Evolutionary conservation across 1,140 invertebrate species (phyloP), one percentile per base, ranked within the genome.

Genomic region (Sitodiplosis mosellana): DNA sequence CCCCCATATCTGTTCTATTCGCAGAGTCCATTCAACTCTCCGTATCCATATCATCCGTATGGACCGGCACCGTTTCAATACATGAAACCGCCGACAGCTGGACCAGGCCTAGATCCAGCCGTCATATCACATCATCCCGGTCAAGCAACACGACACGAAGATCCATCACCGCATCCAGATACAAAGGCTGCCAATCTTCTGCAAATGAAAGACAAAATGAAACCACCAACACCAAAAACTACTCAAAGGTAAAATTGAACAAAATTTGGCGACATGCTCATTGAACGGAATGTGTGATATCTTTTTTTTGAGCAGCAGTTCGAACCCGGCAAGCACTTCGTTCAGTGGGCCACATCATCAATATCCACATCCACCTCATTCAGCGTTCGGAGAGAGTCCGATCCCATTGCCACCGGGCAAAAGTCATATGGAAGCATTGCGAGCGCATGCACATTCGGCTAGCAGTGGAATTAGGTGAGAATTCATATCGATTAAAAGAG

Each of bases 341-440:
- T 58, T 59, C 5, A 57, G 36, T 38, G 17, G 56, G 12, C 60
- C 56, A 10, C 63, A 64, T 57, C 61, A 59, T 0, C 57, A 58
- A 15, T 51, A 64, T 50, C 56, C 51, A 53, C 64, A 64, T 56
- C 57, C 58, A 15, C 60, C 57, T 40, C 58, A 62, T 46, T 51
- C 54, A 6, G 59, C 60, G 6, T 58, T 57, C 1, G 59, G 61
- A 46, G 61, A 64, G 44, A 59, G 60, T 49, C 57, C 54, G n/a
- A 38, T 57, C 56, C 43, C 50, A 38, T 57, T 48, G 11, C 56
- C 59, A 36, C 54, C 56, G 5, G 48, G 64, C 19, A 70, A 69
- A 10, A 74, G 72, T 47, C 71, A 71, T 12, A 68, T 78, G 51
- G 72, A 75, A 47, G 72, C 72, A 2, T 49, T 75, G 42, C 55